These are phyloP conservation scores for Gymnothorax javanicus DNA, from an alignment of 2,797 vertebrate genomes.

Conservation along the genomic window DNA sequence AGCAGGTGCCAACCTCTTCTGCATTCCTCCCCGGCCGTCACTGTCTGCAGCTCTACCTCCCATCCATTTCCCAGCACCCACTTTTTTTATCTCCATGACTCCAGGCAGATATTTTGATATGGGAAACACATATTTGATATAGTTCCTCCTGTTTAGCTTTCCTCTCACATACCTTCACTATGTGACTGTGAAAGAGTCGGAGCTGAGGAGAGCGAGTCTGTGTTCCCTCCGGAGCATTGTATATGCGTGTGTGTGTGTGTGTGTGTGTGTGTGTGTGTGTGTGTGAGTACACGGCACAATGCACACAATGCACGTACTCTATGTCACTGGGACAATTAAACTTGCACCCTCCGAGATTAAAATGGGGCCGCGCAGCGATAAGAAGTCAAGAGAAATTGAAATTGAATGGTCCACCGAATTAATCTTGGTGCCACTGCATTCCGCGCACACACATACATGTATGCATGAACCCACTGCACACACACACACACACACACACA, in stretches of 20 bases:
- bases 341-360: constrained; percentile 9
- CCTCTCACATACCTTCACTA: constrained; percentile 51
- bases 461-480: not conserved
- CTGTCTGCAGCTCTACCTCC: constrained; percentile 6
- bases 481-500: constrained; percentile 22
- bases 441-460: not conserved
- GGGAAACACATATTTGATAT: constrained; percentile 51
- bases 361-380: not conserved
- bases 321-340: not conserved
- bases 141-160: constrained; percentile 47
- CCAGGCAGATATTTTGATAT: constrained; percentile 54
- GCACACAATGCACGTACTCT: not conserved
- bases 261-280: constrained; percentile 1
- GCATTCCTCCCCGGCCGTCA: not conserved
- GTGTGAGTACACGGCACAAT: constrained; percentile 6
- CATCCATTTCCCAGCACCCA: constrained; percentile 2
- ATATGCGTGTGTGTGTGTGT: not conserved
- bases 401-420: not conserved
- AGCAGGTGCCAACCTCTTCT: not conserved
- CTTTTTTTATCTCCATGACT: constrained; percentile 40
- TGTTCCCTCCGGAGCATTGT: constrained; percentile 28
- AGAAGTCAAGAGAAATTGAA: not conserved
- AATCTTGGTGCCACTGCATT: constrained; percentile 4
- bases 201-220: constrained; percentile 29
- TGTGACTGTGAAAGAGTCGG: constrained; percentile 37